Base-by-base conservation (phyloP, 2,113 vertebrate species). In the Indicator maculatus region DNA sequence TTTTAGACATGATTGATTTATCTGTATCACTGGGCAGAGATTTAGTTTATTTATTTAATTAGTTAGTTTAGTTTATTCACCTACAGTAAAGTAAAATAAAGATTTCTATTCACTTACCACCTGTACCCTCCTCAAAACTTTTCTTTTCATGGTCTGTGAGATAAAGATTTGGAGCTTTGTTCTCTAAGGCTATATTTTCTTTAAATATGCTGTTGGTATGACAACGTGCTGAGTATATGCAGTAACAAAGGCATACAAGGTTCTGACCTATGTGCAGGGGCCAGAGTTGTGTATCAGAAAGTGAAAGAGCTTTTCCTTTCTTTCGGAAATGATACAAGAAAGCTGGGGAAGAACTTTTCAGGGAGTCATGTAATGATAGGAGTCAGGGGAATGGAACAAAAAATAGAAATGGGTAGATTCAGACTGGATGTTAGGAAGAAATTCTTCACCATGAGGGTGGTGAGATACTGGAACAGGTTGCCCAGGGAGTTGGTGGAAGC, bases 161-260 rank as follows among this genome's bases (percentile, higher is more conserved):
- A 75, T 15, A 50, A 77, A 81, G 28, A 50, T 58, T 55, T 55
- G 24, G 9, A 67, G 52, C 15, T 77, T 39, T 16, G 5, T 6
- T 69, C 47, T 76, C n/a, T 75, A 55, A 85, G 52, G 18, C 66
- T 67, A 1, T 13, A 7, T 44, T 87, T 86, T 41, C 41, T 76
- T 63, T 50, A 87, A 79, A 41, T 47, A 19, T 17, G 24, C 21
- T 56, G 6, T 16, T 92, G 24, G 14, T 4, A 0, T 61, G 50
- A 70, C 24, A 72, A 10, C 6, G 15, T 55, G 61, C 53, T 47
- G 38, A 80, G 10, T 39, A 12, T 11, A 16, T 31, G 65, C 20
- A 27, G 8, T 20, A 67, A 47, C 65, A 88, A 64, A 77, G 26
- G 44, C 59, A 31, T 19, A 15, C 0, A 0, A 0, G 0, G 61